Conservation (phyloP, 2,888 invertebrate species). For the Cephus runcator region DNA sequence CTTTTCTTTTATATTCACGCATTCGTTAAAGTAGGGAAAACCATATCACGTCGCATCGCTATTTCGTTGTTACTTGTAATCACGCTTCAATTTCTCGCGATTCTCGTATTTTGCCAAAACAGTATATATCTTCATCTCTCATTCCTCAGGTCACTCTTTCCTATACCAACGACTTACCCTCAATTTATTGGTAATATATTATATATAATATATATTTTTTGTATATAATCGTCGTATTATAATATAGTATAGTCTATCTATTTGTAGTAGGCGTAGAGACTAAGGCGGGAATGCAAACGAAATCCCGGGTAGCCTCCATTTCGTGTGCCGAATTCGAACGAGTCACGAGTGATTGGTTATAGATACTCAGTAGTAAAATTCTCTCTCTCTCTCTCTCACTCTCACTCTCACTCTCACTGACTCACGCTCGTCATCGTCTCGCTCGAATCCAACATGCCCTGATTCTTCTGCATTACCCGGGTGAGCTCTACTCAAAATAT, state of each 20-base stretch:
- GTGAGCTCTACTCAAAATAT: slow-evolving; percentile 32
- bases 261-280: slow-evolving; percentile 56
- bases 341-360: too few relatives aligned
- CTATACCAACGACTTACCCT: not conserved
- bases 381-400: not conserved
- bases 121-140: slow-evolving; percentile 18
- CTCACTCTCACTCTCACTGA: not conserved
- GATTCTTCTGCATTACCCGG: slow-evolving; percentile 14
- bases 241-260: slow-evolving; percentile 58
- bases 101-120: slow-evolving; percentile 43
- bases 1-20: too few relatives aligned
- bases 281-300: slow-evolving; percentile 52
- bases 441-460: not conserved
- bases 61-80: slow-evolving; percentile 20
- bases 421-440: not conserved
- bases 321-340: slow-evolving; percentile 20
- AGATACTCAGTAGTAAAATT: not conserved
- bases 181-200: slow-evolving; percentile 27
- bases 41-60: slow-evolving; percentile 7
- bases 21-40: slow-evolving; percentile 3
- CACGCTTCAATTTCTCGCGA: not conserved
- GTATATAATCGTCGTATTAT: slow-evolving; percentile 52
- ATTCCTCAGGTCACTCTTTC: not conserved
- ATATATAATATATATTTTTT: slow-evolving; percentile 38
- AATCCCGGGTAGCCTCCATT: slow-evolving; percentile 44